These are phyloP conservation scores for Metalampra italica DNA, from an alignment of 2,888 invertebrate species.

Conservation along the genomic window DNA sequence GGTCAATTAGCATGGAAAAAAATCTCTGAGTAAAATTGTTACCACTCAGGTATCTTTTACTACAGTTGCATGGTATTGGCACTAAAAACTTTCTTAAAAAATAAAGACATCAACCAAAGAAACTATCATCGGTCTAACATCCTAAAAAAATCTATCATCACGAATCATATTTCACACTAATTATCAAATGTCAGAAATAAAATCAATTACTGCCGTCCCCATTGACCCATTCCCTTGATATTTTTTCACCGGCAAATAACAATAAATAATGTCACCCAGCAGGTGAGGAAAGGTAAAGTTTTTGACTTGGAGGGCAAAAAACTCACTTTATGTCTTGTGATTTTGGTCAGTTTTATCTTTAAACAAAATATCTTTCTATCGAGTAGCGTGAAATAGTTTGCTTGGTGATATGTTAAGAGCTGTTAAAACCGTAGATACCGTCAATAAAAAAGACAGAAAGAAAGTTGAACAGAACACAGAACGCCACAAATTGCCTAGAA, in stretches of 20 bases:
- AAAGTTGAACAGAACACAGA: too few species aligned
- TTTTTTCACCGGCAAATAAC: conserved; percentile 40
- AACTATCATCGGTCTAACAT: background rate
- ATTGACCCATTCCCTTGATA: conserved; percentile 18
- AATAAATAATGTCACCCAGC: conserved; percentile 64
- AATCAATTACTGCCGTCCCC: conserved; percentile 58
- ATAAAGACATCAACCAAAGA: background rate
- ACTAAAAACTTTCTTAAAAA: background rate
- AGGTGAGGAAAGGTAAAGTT: conserved; percentile 66
- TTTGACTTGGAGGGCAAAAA: conserved; percentile 47
- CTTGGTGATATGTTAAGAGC: conserved; percentile 33
- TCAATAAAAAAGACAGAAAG: background rate
- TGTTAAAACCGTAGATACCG: conserved; percentile 22
- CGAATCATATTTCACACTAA: conserved; percentile 69
- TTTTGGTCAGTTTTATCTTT: conserved; percentile 70
- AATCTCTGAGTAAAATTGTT: too few species aligned
- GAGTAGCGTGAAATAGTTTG: conserved; percentile 68
- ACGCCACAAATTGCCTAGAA: too few species aligned
- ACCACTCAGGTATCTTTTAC: too few species aligned
- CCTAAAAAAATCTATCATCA: background rate
- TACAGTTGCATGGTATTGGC: too few species aligned
- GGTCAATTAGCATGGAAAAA: too few species aligned
- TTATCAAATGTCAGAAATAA: conserved; percentile 62
- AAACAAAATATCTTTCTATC: conserved; percentile 63
- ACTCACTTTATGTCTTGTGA: conserved; percentile 66